Percentiles rank a stretch among this genome's conserved stretches.
Conservation (phyloP, 2,888 invertebrate genomes). For the Hirtodrosophila confusa region DNA sequence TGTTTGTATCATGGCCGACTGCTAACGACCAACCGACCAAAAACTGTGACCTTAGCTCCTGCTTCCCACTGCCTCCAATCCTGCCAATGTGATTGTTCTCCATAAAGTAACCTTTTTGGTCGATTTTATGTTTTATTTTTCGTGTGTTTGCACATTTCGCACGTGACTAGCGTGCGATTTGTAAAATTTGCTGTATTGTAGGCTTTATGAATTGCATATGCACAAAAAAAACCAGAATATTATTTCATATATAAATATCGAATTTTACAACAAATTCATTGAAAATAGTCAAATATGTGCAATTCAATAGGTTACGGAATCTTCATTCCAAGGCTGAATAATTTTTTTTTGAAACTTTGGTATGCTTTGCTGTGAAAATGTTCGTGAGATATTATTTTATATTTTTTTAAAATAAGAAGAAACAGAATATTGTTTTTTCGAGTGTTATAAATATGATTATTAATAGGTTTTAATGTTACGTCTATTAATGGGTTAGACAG, state of each 20-base stretch:
- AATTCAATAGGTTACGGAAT: too few relatives aligned
- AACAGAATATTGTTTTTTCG: too few relatives aligned
- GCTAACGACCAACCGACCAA: slow-evolving; percentile 40
- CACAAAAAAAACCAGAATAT: slow-evolving; percentile 3
- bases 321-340: too few relatives aligned
- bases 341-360: too few relatives aligned
- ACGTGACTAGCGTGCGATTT: slow-evolving; percentile 65
- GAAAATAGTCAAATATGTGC: slow-evolving; percentile 1
- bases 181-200: slow-evolving; percentile 47
- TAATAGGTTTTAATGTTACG: too few relatives aligned
- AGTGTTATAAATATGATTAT: too few relatives aligned
- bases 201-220: slow-evolving; percentile 46
- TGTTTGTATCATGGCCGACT: slow-evolving; percentile 55
- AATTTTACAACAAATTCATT: slow-evolving; percentile 57
- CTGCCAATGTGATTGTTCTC: slow-evolving; percentile 33
- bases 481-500: too few relatives aligned
- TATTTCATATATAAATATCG: slow-evolving; percentile 43
- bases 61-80: slow-evolving; percentile 14
- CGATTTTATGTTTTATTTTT: slow-evolving; percentile 44
- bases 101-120: slow-evolving; percentile 16
- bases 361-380: too few relatives aligned
- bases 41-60: slow-evolving; percentile 57
- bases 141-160: slow-evolving; percentile 56
- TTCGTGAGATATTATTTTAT: too few relatives aligned
- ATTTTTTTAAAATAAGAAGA: too few relatives aligned